Base-by-base conservation (phyloP, 2,113 vertebrate genomes). In the Phasianus colchicus region DNA sequence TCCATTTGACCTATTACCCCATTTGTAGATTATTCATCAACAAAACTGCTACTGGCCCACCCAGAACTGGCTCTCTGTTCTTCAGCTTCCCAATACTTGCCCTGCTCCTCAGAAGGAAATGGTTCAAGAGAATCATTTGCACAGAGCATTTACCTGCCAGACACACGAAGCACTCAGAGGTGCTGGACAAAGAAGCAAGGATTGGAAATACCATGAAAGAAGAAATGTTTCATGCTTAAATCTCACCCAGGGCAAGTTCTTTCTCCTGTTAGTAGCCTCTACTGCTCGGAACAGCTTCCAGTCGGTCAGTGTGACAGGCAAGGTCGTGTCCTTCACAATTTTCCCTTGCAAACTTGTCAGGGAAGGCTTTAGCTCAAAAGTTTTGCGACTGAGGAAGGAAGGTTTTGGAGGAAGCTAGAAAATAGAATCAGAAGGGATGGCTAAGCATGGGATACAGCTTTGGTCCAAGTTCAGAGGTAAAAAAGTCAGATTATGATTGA, bases 381-480 rank as follows among this genome's bases (percentile, higher is more conserved):
- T 96, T 55, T 98, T 98, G 36, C 95, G 96, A 80, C 94, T 93
- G 82, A 99, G 91, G 14, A 98, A 99, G 29, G 97, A 96, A 78
- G 98, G 98, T 92, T 99, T 99, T 13, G 97, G 97, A 64, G 98
- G 98, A 60, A 98, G 97, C 99, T 99, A 18, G 83, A 86, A 88
- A 84, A 82, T 16, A 84, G 69, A 61, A 92, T 32, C 45, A 76
- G 75, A 71, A 83, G 48, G 73, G 42, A 50, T 10, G 36, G 42
- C 25, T 32, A 48, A 85, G 20, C 0, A 5, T 11, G 18, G 63
- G 43, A 66, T 16, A 3, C 13, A 90, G 64, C 19, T 77, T 60
- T 91, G 27, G n/a, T 38, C 42, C 67, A n/a, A 71, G 38, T 42
- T 89, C 55, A 77, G 65, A 83, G 64, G 19, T 38, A 83, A 40